Base-by-base conservation (phyloP, 2,113 vertebrate genomes). In the Pholis gunnellus region DNA sequence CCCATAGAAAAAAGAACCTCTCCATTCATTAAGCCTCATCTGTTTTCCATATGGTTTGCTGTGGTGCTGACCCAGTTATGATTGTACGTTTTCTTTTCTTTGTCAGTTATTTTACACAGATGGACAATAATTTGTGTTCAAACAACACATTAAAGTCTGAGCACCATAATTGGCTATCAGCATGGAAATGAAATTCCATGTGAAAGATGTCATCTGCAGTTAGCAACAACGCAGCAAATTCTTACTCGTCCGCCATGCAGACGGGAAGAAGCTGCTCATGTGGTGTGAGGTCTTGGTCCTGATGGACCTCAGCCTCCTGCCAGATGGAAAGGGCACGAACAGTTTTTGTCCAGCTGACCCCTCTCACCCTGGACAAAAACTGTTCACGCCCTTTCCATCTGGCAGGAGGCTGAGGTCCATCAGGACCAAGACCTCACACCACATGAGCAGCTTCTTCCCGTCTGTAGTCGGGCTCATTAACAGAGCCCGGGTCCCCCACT, bases 21-120 rank as follows among this genome's bases (percentile, higher is more conserved):
- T 73, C 65, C 70, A 59, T 67, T 85, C 52, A 77, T 72, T 79
- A 57, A 63, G 9, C 3, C 8, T 46, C 60, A 71, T 66, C 40
- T 31, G 11, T 46, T 82, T 84, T 81, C 74, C 72, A 63, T 29
- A 76, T 65, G 76, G 36, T 78, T 85, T 80, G 38, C 63, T 56
- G 20, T 54, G 50, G 46, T 59, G 7, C 61, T 52, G 84, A 81
- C 46, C 66, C 73, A 71, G 42, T 82, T 74, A 61, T 48, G 40
- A 71, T 42, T 8, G 13, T 22, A 18, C 1, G 2, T 61, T 68
- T 48, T 31, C 42, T 20, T 73, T 31, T 27, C 56, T 64, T 57
- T 5, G 36, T 73, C 18, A 34, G 20, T 78, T 74, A 72, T 81
- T 81, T 79, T n/a, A 67, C 22, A 22, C 29, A 64, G 44, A 70